Evolutionary conservation across 2,113 vertebrate genomes (phyloP).

Genomic region (Chaenocephalus aceratus): DNA sequence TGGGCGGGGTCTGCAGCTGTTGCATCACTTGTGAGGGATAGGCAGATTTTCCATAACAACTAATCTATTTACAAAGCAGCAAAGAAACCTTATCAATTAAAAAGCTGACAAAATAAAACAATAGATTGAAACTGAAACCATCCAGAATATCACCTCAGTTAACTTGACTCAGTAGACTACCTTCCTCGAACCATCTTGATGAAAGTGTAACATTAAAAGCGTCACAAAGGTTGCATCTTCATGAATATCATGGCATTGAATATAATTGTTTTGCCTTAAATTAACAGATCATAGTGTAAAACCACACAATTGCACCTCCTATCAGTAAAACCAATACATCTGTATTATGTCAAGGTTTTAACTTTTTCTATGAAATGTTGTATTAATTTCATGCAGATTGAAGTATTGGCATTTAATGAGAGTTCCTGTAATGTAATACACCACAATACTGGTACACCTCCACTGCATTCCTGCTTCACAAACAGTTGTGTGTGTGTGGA

Average conservation of each 20-base stretch:
- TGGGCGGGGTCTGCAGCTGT: conserved; percentile 15
- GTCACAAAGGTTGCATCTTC: not conserved
- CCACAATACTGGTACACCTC: not conserved
- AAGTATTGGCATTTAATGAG: not conserved
- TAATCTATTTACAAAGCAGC: not conserved
- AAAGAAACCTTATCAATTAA: not conserved
- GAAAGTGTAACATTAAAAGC: not conserved
- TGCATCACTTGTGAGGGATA: not conserved
- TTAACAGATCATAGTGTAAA: not conserved
- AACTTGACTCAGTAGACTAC: not conserved
- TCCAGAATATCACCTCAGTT: not conserved
- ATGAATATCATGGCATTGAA: not conserved
- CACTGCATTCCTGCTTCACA: conserved; percentile 19
- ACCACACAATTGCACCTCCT: not conserved
- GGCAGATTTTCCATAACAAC: not conserved
- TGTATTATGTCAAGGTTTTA: not conserved
- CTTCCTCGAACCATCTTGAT: not conserved
- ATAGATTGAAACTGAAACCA: too few species aligned
- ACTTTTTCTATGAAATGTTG: not conserved
- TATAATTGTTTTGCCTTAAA: not conserved
- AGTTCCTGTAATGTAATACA: conserved; percentile 5
- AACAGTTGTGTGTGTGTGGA: conserved; percentile 45
- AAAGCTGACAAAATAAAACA: not conserved
- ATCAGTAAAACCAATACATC: not conserved
- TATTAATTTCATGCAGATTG: not conserved